These are phyloP conservation scores for Spodoptera litura DNA, from an alignment of 1,140 invertebrate genomes.

Conservation along the genomic window DNA sequence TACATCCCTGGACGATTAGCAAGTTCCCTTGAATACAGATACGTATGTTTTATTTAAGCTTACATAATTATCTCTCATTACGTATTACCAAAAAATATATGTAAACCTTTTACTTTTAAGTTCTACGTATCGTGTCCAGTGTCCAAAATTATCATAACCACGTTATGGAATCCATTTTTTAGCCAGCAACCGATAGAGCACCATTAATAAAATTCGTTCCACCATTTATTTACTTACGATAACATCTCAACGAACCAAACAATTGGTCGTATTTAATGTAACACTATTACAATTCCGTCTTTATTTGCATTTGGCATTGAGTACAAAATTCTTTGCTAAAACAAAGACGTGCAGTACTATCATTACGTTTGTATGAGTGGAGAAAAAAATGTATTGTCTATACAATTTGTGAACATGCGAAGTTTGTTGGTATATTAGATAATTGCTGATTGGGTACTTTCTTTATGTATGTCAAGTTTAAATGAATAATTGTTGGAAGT, in stretches of 20 bases:
- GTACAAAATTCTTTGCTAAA: neutral
- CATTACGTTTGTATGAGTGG: conserved; percentile 9
- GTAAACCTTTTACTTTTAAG: too few species aligned
- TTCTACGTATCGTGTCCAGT: too few species aligned
- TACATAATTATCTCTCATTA: too few species aligned
- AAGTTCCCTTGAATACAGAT: too few species aligned
- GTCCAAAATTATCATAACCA: too few species aligned
- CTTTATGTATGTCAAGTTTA: conserved; percentile 21
- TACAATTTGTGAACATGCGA: conserved; percentile 14
- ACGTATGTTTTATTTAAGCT: too few species aligned
- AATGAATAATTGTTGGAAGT: neutral
- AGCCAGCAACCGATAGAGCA: too few species aligned
- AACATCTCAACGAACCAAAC: conserved; percentile 4
- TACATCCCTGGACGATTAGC: too few species aligned
- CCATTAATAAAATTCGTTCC: neutral
- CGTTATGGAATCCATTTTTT: too few species aligned
- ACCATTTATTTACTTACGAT: conserved; percentile 1
- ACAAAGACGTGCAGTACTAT: conserved; percentile 28
- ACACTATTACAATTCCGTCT: conserved; percentile 27
- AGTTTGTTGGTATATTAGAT: neutral
- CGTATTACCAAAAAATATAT: too few species aligned
- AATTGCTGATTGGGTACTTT: conserved; percentile 27
- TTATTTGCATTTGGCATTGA: conserved; percentile 44
- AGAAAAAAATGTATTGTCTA: conserved; percentile 12
- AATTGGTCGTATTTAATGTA: conserved; percentile 25